A percentile compares a stretch with the other conserved stretches of the same genome.
Conservation (phyloP, 1,140 invertebrate genomes). For the Ectropis grisescens region DNA sequence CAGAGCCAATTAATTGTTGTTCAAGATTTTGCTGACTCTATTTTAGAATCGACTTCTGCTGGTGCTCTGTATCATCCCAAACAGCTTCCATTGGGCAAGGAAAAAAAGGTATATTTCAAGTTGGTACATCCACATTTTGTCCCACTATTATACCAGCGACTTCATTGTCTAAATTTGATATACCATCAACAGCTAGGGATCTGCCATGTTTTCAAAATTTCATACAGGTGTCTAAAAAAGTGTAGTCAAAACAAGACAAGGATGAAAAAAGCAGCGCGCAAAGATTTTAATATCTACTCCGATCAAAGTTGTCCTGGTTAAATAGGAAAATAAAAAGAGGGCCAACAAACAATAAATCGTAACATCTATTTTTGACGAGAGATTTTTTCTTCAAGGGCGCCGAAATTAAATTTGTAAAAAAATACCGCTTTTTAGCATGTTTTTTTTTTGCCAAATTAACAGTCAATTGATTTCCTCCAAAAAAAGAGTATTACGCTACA, state of each 20-base stretch:
- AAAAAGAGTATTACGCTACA: too few species aligned
- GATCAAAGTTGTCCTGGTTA: constrained; percentile 14
- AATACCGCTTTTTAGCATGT: too few species aligned
- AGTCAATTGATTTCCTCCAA: too few species aligned
- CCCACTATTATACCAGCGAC: constrained; percentile 6
- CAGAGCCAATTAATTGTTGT: constrained; percentile 4
- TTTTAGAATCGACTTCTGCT: constrained; percentile 4
- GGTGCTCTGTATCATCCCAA: neutral
- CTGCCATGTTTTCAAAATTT: constrained; percentile 9
- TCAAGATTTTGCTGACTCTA: constrained; percentile 5
- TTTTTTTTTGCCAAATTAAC: too few species aligned
- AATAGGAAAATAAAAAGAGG: constrained; percentile 21
- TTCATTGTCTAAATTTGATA: constrained; percentile 1
- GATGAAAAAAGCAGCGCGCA: constrained; percentile 12
- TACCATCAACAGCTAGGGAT: constrained; percentile 4
- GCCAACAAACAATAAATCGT: too few species aligned
- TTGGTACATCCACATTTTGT: constrained; percentile 10
- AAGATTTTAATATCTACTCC: constrained; percentile 20
- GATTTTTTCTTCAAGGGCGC: too few species aligned
- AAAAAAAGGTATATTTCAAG: constrained; percentile 8
- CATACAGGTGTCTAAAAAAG: constrained; percentile 11
- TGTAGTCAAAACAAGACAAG: constrained; percentile 9
- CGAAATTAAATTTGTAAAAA: too few species aligned
- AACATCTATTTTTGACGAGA: too few species aligned
- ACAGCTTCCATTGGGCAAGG: constrained; percentile 3